Conservation (phyloP, 2,113 vertebrate genomes). For the Pyrgilauda ruficollis region DNA sequence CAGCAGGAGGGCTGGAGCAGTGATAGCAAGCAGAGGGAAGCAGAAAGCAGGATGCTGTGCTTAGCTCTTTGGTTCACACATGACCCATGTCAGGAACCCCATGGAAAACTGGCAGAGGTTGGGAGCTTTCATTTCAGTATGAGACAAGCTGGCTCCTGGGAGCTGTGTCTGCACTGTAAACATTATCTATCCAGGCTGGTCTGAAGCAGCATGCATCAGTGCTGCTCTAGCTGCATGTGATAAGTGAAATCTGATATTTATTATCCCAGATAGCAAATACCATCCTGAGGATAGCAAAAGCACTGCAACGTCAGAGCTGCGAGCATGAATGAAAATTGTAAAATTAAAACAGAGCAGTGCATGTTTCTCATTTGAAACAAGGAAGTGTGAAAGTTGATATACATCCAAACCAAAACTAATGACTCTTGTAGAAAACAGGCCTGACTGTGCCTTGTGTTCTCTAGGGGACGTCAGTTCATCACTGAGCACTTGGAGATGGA, state of each 20-base stretch:
- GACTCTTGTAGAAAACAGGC: neutral
- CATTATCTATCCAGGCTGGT: neutral
- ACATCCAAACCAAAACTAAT: neutral
- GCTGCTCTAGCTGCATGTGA: neutral
- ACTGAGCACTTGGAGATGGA: constrained; percentile 86
- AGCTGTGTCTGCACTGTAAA: neutral
- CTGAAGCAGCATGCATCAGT: neutral
- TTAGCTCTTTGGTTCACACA: neutral
- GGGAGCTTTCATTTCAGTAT: neutral
- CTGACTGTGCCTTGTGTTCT: constrained; percentile 39
- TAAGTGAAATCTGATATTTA: constrained; percentile 4
- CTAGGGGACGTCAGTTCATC: constrained; percentile 89
- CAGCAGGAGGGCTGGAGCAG: neutral
- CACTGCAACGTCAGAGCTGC: constrained; percentile 21
- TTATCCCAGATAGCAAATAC: constrained; percentile 51
- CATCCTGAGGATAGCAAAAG: constrained; percentile 42
- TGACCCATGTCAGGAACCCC: neutral
- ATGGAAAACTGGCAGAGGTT: neutral
- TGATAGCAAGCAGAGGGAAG: neutral
- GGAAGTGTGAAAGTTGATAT: neutral
- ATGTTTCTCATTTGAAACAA: neutral
- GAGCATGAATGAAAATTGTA: neutral
- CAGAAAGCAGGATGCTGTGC: neutral
- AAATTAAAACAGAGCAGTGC: neutral
- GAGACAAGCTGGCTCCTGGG: neutral